phyloP scores from a whole-genome alignment of 2,888 invertebrate species.

The Polyploca ridens region DNA sequence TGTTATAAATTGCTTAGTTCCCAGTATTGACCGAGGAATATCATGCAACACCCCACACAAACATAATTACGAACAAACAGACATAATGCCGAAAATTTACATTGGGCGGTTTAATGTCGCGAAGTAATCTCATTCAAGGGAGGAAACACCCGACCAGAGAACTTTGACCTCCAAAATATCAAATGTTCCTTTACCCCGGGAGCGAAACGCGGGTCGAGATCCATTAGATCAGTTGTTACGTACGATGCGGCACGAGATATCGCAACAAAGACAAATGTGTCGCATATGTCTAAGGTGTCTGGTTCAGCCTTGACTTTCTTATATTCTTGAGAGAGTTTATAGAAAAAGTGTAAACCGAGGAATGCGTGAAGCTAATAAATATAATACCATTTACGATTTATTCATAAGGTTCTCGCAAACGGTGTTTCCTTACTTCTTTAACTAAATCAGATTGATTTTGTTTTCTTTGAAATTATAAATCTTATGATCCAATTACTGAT shows the following conservation, averaged over 20 bases:
- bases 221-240: constrained; percentile 57
- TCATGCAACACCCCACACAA: constrained; percentile 56
- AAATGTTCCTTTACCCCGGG: constrained; percentile 28
- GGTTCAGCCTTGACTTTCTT: constrained; percentile 68
- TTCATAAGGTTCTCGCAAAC: neutral
- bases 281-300: constrained; percentile 63
- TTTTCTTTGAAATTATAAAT: neutral
- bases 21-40: constrained; percentile 63
- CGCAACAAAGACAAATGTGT: constrained; percentile 75
- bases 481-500: neutral
- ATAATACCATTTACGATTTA: neutral
- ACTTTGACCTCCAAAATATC: constrained; percentile 51
- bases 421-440: neutral
- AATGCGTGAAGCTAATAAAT: constrained; percentile 1
- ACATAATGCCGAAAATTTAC: constrained; percentile 79
- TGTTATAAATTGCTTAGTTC: constrained; percentile 41
- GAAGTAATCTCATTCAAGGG: constrained; percentile 78
- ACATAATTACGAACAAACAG: constrained; percentile 63
- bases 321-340: constrained; percentile 53
- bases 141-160: constrained; percentile 65
- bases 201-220: constrained; percentile 45
- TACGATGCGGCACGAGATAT: constrained; percentile 70
- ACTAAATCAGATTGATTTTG: neutral
- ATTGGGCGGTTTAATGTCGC: constrained; percentile 81
- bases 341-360: constrained; percentile 25